Conservation (phyloP, 2,888 invertebrate genomes). For the Zeuzera pyrina region DNA sequence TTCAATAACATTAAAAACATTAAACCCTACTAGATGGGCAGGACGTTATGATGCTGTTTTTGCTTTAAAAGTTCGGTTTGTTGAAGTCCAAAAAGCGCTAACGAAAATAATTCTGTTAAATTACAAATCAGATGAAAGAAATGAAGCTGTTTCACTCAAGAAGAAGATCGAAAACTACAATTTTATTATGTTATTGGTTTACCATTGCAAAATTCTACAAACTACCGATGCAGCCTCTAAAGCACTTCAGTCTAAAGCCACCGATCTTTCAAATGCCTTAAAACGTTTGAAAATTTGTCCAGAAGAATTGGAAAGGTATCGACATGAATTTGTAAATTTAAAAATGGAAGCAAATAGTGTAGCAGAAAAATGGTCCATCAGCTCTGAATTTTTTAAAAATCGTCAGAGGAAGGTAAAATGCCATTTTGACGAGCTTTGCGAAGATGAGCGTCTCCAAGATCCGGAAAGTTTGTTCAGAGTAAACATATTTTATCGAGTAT, state of each 20-base stretch:
- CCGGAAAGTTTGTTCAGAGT: slow-evolving; percentile 11
- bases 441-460: slow-evolving; percentile 17
- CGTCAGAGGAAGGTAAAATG: slow-evolving; percentile 16
- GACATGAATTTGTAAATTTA: too few species aligned
- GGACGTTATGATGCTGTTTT: slow-evolving; percentile 8
- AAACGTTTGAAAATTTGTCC: too few species aligned
- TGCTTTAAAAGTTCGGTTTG: not conserved
- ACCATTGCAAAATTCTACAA: slow-evolving; percentile 8
- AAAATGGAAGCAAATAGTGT: too few species aligned
- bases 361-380: too few species aligned
- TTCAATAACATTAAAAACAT: slow-evolving; percentile 6
- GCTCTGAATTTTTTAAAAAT: too few species aligned
- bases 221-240: slow-evolving; percentile 14
- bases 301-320: too few species aligned
- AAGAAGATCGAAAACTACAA: slow-evolving; percentile 17
- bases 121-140: slow-evolving; percentile 17
- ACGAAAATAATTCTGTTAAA: too few species aligned
- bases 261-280: too few species aligned
- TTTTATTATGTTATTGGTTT: slow-evolving; percentile 12
- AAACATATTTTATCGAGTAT: slow-evolving; percentile 16
- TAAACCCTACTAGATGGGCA: slow-evolving; percentile 12
- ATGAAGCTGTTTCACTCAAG: slow-evolving; percentile 17
- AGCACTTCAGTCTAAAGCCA: slow-evolving; percentile 17
- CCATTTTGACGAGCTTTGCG: slow-evolving; percentile 18
- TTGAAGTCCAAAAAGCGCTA: too few species aligned